phyloP scores from a whole-genome alignment of 2,113 vertebrate species.

The Cheirogaleus medius region DNA sequence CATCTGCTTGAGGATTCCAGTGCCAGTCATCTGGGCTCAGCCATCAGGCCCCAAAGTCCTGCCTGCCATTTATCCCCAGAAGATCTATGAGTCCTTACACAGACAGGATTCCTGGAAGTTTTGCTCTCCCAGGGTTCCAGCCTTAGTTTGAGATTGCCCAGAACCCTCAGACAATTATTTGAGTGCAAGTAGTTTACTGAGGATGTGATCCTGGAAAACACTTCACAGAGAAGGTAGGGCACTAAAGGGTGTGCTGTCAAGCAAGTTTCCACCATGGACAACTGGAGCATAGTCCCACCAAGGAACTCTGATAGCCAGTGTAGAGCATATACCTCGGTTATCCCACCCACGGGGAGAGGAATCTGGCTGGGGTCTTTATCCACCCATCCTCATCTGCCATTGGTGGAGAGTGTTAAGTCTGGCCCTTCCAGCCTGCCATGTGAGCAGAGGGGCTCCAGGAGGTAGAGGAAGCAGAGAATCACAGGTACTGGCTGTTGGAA shows the following conservation, averaged over 20 bases:
- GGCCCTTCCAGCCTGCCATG: not conserved
- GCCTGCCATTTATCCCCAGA: not conserved
- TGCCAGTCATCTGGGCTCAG: not conserved
- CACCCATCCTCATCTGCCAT: not conserved
- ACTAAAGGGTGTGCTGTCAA: not conserved
- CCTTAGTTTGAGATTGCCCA: not conserved
- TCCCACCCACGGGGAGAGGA: not conserved
- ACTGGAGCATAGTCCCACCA: not conserved
- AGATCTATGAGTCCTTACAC: not conserved
- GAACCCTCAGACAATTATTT: not conserved
- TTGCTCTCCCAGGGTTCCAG: not conserved
- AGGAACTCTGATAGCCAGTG: not conserved
- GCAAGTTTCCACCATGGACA: not conserved
- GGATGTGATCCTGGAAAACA: not conserved
- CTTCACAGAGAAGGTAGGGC: not conserved
- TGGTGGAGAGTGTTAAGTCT: not conserved
- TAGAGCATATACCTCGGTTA: not conserved
- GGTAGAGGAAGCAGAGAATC: not conserved
- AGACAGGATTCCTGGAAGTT: not conserved
- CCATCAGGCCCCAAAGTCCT: not conserved
- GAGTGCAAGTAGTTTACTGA: not conserved
- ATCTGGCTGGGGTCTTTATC: not conserved
- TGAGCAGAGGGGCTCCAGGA: not conserved
- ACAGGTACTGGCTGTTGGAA: not conserved
- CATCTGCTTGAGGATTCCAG: not conserved